Conservation (phyloP, 2,113 vertebrate species). For the Manacus vitellinus region DNA sequence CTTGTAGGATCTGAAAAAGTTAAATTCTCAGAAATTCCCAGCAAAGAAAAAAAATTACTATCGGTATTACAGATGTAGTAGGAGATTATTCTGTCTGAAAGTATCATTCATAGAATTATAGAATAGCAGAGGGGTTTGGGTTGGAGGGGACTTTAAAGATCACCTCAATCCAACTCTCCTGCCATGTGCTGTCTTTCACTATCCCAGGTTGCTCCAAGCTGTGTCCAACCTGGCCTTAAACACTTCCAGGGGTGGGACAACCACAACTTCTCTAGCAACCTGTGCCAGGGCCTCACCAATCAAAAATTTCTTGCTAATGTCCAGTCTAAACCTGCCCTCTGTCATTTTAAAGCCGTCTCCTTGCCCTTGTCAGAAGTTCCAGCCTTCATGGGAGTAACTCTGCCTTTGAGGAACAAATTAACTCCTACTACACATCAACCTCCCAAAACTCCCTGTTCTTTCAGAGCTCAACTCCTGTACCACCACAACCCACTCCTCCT, state of each 20-base stretch:
- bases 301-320: not conserved
- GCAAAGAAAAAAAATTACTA: not conserved
- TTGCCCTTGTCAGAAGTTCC: not conserved
- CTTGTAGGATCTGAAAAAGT: not conserved
- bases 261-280: not conserved
- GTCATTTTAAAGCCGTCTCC: not conserved
- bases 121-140: not conserved
- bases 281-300: not conserved
- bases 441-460: too few species aligned
- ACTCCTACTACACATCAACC: not conserved
- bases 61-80: not conserved
- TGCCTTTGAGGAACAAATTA: not conserved
- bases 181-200: fast-evolving
- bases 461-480: not conserved
- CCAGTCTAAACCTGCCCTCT: not conserved
- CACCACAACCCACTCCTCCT: not conserved
- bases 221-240: fast-evolving
- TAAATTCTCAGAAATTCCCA: not conserved
- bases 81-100: not conserved
- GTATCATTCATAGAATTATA: not conserved
- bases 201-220: fast-evolving
- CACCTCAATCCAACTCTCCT: not conserved
- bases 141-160: not conserved
- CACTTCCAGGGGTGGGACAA: not conserved
- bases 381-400: not conserved